Evolutionary conservation across 2,888 invertebrate species (phyloP).

Genomic region (Nudaria mundana): DNA sequence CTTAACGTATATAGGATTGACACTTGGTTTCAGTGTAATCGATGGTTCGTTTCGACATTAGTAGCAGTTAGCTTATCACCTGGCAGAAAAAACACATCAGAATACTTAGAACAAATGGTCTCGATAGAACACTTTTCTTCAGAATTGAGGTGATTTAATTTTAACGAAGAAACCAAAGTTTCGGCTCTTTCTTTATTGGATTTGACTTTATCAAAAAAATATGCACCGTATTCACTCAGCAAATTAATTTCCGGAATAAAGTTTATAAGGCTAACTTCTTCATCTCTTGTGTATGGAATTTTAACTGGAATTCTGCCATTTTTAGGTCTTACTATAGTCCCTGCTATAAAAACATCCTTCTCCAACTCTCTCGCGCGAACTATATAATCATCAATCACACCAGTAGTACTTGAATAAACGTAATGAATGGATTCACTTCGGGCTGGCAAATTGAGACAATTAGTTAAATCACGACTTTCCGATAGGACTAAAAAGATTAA

Average conservation of each 20-base stretch:
- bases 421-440: not conserved
- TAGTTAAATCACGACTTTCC: not conserved
- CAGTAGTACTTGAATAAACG: not conserved
- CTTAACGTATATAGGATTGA: not conserved
- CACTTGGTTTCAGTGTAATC: not conserved
- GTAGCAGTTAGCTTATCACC: not conserved
- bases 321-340: not conserved
- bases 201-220: not conserved
- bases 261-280: not conserved
- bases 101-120: not conserved
- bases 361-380: not conserved
- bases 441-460: not conserved
- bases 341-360: conserved; percentile 1
- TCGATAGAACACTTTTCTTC: not conserved
- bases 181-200: not conserved
- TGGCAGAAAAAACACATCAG: not conserved
- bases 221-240: not conserved
- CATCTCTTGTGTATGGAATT: not conserved
- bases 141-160: not conserved
- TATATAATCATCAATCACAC: not conserved
- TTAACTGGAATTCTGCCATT: not conserved
- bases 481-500: too few species aligned
- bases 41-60: not conserved
- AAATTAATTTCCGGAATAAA: not conserved
- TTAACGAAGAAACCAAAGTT: not conserved